These are phyloP conservation scores for Cirrhinus molitorella DNA, from an alignment of 2,797 vertebrate species.

Conservation along the genomic window DNA sequence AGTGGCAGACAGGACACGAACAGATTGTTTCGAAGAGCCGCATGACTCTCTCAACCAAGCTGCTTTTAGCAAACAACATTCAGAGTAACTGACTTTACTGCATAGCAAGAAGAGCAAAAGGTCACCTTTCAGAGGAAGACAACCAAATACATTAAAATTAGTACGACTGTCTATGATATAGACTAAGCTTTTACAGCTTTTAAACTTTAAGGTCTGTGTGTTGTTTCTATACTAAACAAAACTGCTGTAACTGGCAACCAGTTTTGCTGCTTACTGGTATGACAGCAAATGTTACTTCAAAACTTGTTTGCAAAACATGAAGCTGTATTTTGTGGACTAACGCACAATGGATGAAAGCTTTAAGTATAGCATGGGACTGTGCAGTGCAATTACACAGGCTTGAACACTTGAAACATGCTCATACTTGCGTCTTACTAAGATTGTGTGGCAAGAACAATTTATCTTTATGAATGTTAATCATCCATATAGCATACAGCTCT, in stretches of 20 bases:
- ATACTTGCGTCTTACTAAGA: not conserved
- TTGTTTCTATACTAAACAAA: not conserved
- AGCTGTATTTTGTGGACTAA: not conserved
- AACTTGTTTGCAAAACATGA: not conserved
- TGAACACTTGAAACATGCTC: not conserved
- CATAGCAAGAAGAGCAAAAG: conserved; percentile 10
- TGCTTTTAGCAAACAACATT: conserved; percentile 18
- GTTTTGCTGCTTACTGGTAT: not conserved
- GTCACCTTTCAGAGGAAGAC: not conserved
- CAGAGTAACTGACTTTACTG: conserved; percentile 3
- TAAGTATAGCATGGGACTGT: not conserved
- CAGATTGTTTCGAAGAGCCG: not conserved
- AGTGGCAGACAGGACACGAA: not conserved
- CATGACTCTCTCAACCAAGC: not conserved
- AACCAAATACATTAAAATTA: conserved; percentile 5
- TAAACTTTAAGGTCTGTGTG: not conserved
- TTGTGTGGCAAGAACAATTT: not conserved
- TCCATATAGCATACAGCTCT: not conserved
- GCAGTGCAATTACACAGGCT: not conserved
- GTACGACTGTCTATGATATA: not conserved
- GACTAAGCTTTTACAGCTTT: not conserved
- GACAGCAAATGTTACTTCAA: not conserved
- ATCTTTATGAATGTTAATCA: not conserved
- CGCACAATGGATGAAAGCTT: not conserved
- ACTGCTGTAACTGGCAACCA: not conserved